Evolutionary conservation across 2,113 vertebrate species (phyloP).

Genomic region (Pipra filicauda): DNA sequence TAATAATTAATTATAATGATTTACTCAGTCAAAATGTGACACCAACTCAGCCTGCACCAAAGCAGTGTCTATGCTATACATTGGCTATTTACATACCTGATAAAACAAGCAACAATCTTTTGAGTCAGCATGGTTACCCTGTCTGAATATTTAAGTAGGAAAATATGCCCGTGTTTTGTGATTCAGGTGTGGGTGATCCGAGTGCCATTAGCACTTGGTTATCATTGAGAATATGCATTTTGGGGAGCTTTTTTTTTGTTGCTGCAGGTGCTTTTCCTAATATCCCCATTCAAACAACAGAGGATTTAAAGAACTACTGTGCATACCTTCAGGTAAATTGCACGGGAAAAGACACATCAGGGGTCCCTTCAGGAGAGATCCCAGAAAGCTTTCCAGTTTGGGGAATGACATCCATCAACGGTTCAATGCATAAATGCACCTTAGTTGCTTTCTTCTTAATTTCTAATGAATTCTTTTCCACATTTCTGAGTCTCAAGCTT

Average conservation of each 20-base stretch:
- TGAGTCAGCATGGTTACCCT: background rate
- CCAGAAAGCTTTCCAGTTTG: background rate
- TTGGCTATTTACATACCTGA: background rate
- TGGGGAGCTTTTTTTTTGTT: background rate
- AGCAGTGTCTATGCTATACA: background rate
- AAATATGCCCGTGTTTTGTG: background rate
- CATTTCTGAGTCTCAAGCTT: background rate
- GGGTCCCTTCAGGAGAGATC: background rate
- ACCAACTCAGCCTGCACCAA: background rate
- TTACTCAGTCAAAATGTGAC: background rate
- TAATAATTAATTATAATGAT: background rate
- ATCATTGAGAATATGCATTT: background rate
- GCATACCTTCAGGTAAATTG: background rate
- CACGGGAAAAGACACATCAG: background rate
- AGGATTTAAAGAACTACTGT: background rate
- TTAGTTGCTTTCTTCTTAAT: background rate
- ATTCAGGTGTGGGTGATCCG: background rate
- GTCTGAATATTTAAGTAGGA: background rate
- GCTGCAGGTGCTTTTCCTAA: background rate
- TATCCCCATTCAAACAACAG: rapidly evolving
- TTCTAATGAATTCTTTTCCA: background rate
- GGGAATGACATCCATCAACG: background rate
- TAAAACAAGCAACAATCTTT: background rate
- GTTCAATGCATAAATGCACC: background rate
- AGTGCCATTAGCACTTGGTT: background rate